Evolutionary conservation across 2,797 vertebrate species (phyloP).

Genomic region (Pseudomugil tenellus): DNA sequence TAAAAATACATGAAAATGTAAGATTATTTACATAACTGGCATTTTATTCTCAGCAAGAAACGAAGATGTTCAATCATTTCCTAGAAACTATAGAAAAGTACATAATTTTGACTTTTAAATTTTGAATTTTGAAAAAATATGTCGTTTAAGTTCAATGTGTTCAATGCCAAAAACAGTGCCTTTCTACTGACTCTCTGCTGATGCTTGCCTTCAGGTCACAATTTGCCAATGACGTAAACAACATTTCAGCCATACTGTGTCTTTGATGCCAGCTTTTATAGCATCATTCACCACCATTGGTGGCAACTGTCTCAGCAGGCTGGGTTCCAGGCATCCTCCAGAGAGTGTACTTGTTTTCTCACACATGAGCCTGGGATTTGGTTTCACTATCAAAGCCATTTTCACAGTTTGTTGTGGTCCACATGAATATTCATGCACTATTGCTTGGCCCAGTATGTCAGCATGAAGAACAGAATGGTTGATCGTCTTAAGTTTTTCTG

Average conservation of each 20-base stretch:
- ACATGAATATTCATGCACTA: constrained; percentile 75
- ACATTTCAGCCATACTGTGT: constrained; percentile 58
- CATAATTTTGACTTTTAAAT: not conserved
- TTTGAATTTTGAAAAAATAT: too few species aligned
- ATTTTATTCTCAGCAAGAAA: too few species aligned
- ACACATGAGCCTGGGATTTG: constrained; percentile 68
- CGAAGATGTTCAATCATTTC: not conserved
- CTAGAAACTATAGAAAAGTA: not conserved
- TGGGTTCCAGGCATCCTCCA: constrained; percentile 65
- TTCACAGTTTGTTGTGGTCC: constrained; percentile 71
- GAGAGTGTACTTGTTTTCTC: constrained; percentile 53
- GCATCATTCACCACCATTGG: constrained; percentile 63
- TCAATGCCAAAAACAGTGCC: constrained; percentile 29
- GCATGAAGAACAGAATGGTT: constrained; percentile 41
- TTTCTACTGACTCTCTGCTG: constrained; percentile 52
- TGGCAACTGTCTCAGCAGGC: constrained; percentile 68
- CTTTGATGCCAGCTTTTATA: constrained; percentile 56
- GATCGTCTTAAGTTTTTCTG: constrained; percentile 21
- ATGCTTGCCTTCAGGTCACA: constrained; percentile 28
- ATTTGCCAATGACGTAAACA: constrained; percentile 66
- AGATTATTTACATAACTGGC: not conserved
- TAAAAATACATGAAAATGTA: not conserved
- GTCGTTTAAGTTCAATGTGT: constrained; percentile 50
- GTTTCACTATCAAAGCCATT: constrained; percentile 78
- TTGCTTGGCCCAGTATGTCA: constrained; percentile 48